A percentile compares a stretch with the other conserved stretches of the same genome.
phyloP scores from a whole-genome alignment of 2,888 invertebrate species.

The Ennomos erosarius region DNA sequence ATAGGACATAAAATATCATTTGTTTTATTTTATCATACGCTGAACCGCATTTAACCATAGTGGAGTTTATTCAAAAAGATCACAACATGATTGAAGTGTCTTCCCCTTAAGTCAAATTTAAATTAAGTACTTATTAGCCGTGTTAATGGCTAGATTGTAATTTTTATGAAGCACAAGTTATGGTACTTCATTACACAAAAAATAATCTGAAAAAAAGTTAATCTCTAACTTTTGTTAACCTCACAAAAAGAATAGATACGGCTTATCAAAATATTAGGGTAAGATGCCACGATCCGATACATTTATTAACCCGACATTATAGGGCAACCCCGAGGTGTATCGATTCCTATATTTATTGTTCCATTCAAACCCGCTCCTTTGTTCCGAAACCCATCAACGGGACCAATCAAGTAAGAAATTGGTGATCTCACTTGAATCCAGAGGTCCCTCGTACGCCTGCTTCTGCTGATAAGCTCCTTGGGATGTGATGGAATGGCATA shows the following conservation, averaged over 20 bases:
- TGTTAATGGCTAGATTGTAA: no score
- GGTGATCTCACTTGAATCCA: slow-evolving; percentile 67
- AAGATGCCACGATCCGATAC: slow-evolving; percentile 11
- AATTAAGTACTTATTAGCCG: no score
- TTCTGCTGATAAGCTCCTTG: slow-evolving; percentile 71
- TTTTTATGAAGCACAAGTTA: no score
- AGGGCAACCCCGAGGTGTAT: slow-evolving; percentile 23
- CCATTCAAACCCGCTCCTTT: slow-evolving; percentile 61
- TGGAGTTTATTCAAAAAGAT: no score
- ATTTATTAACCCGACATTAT: slow-evolving; percentile 24
- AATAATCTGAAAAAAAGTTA: no score
- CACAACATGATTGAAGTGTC: no score
- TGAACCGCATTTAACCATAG: no score
- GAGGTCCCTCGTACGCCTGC: slow-evolving; percentile 50
- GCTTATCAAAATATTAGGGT: slow-evolving; percentile 13
- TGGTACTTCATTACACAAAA: no score
- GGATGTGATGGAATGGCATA: slow-evolving; percentile 63
- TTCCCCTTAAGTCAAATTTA: no score
- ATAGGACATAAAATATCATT: no score
- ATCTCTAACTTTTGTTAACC: not conserved
- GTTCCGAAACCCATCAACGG: slow-evolving; percentile 77
- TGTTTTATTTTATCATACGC: no score
- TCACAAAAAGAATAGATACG: slow-evolving; percentile 14
- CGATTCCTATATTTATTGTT: slow-evolving; percentile 36
- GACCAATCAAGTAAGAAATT: slow-evolving; percentile 83